Evolutionary conservation across 2,113 vertebrate genomes (phyloP), one percentile per base, ranked within the genome.

Genomic region (Megaceryle maxima): DNA sequence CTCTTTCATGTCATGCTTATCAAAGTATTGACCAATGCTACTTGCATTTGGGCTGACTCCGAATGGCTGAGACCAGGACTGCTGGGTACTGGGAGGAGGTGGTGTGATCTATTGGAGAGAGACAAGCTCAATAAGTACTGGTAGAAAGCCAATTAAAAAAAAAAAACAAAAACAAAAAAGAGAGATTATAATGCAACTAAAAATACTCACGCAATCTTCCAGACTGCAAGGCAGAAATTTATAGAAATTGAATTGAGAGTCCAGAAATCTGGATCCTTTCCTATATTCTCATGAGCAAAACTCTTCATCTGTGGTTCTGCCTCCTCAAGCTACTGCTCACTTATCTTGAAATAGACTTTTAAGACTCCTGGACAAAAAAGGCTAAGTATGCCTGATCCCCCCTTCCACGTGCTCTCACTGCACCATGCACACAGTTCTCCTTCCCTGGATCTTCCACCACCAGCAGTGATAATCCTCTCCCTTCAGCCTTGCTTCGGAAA

Each of bases 1-100:
- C 90, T 99, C 99, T 68, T 99, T 99, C 93, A 99, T 99, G 63
- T 99, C 99, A 31, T 98, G 98, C 39, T 98, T 98, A 69, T 99
- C 99, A 43, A 99, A 99, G 96, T 99, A 99, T 79, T 99, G 99
- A 90, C 99, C 98, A n/a, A 98, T 97, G 88, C 98, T 99, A 87
- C 90, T 98, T 46, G 98, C 97, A 21, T 97, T 98, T 3, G 97
- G 97, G 51, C 90, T 93, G 89, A 16, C 96, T 44, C 98, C 88
- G 0, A 99, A 98, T 0, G 99, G 93, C 70, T 99, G 99, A 14
- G 98, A 94, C 99, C 99, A 99, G 39, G 98, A 96, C 87, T 98
- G 98, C 57, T 99, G 98, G 35, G 98, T 89, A 73, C 98, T 98
- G 28, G 99, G 98, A 43, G 99, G 97, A 26, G 99, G 98, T 6